Percentiles rank a stretch among this genome's conserved stretches.
Evolutionary conservation across 1,140 invertebrate species (phyloP).

Genomic region (Phortica variegata): DNA sequence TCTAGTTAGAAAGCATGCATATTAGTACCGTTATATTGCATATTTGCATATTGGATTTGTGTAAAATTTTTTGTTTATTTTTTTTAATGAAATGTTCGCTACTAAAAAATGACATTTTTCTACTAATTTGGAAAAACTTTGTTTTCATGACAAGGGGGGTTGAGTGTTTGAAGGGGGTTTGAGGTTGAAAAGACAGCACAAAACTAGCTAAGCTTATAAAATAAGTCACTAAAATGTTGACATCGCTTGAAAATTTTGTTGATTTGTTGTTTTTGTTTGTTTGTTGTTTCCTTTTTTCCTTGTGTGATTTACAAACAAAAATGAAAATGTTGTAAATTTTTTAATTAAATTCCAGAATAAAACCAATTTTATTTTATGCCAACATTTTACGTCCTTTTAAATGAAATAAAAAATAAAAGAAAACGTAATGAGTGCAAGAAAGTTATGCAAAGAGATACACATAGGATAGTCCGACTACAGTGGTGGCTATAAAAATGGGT

Average conservation of each 20-base stretch:
- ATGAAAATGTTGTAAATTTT: conserved; percentile 25
- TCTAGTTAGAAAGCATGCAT: background rate
- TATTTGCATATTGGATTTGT: no score
- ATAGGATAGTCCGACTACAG: no score
- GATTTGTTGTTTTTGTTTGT: conserved; percentile 16
- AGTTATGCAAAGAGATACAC: no score
- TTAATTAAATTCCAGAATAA: conserved; percentile 23
- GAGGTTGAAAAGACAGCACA: conserved; percentile 29
- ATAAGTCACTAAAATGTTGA: conserved; percentile 54
- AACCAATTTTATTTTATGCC: conserved; percentile 49
- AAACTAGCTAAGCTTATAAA: conserved; percentile 20
- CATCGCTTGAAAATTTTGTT: conserved; percentile 49
- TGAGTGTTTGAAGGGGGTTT: conserved; percentile 5
- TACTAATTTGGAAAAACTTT: no score
- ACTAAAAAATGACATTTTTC: conserved; percentile 29
- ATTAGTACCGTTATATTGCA: no score
- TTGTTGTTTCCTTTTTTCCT: conserved; percentile 6
- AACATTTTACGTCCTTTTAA: conserved; percentile 34
- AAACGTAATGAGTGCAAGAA: background rate
- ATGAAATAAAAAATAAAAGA: background rate
- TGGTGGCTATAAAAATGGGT: no score
- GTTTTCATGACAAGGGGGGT: background rate
- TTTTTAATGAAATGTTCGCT: conserved; percentile 37
- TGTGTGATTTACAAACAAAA: conserved; percentile 12
- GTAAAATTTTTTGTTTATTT: conserved; percentile 23